These are phyloP conservation scores for Drosophila oshimai DNA, from an alignment of 1,140 invertebrate genomes.

Conservation along the genomic window DNA sequence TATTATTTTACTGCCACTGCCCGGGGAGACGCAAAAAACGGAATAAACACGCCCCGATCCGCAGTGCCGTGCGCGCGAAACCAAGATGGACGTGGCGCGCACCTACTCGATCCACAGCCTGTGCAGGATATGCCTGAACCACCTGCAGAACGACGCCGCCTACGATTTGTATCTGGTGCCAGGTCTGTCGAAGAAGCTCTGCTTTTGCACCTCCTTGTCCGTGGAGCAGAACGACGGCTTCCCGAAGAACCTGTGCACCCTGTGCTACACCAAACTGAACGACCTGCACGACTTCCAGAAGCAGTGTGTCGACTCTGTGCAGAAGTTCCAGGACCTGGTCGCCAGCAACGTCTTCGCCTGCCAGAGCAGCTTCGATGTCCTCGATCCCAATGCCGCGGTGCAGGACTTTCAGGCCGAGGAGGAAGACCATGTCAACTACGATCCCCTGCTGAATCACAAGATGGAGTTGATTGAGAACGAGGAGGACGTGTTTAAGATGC, in stretches of 20 bases:
- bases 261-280: conserved; percentile 66
- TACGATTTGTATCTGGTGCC: conserved; percentile 76
- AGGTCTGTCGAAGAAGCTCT: conserved; percentile 75
- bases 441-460: conserved; percentile 73
- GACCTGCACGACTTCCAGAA: conserved; percentile 77
- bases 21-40: conserved; percentile 33
- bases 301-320: conserved; percentile 70
- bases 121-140: conserved; percentile 76
- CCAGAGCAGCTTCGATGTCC: conserved; percentile 57
- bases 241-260: conserved; percentile 74
- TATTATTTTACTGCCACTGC: conserved; percentile 69
- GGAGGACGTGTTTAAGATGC: conserved; percentile 79
- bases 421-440: conserved; percentile 72
- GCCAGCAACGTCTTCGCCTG: conserved; percentile 65
- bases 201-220: conserved; percentile 70
- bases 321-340: conserved; percentile 75
- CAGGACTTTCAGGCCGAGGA: conserved; percentile 51
- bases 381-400: conserved; percentile 45
- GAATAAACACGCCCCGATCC: conserved; percentile 1
- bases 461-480: conserved; percentile 78
- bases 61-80: conserved; percentile 8
- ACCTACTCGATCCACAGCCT: conserved; percentile 73
- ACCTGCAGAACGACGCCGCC: conserved; percentile 67
- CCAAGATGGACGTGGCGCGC: conserved; percentile 61
- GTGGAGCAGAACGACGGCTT: conserved; percentile 78